Percentiles rank a stretch among this genome's conserved stretches.
Evolutionary conservation across 2,888 invertebrate genomes (phyloP).

Genomic region (Rhagonycha fulva): DNA sequence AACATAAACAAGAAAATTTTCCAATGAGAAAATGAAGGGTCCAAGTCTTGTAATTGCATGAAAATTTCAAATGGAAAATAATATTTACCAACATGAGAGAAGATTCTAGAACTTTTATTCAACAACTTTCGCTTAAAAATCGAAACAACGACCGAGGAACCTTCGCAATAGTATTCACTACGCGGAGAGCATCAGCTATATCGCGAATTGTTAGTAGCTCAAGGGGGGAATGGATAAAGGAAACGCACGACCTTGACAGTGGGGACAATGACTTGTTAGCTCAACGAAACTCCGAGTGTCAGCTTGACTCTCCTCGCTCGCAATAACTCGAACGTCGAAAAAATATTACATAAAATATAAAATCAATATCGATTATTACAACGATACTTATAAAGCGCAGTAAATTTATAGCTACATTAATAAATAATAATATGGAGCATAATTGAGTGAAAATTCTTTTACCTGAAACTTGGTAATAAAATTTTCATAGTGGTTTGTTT

Average conservation of each 20-base stretch:
- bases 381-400: neutral
- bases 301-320: neutral
- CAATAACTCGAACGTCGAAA: neutral
- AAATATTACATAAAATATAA: neutral
- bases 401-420: neutral
- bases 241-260: slow-evolving; percentile 42
- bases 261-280: slow-evolving; percentile 39
- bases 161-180: neutral
- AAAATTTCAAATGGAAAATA: neutral
- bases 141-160: neutral
- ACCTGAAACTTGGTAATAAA: too few species aligned
- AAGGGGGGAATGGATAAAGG: slow-evolving; percentile 22
- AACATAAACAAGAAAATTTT: neutral
- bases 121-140: neutral
- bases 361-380: neutral
- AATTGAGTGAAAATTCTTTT: neutral
- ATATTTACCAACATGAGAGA: neutral
- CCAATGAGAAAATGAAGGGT: neutral
- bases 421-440: neutral
- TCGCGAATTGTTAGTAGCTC: slow-evolving; percentile 14
- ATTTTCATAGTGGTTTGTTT: neutral
- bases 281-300: slow-evolving; percentile 8
- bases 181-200: neutral
- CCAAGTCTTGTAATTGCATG: neutral
- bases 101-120: neutral